These are phyloP conservation scores for Pogona vitticeps DNA, from an alignment of 2,113 vertebrate genomes.

Conservation along the genomic window DNA sequence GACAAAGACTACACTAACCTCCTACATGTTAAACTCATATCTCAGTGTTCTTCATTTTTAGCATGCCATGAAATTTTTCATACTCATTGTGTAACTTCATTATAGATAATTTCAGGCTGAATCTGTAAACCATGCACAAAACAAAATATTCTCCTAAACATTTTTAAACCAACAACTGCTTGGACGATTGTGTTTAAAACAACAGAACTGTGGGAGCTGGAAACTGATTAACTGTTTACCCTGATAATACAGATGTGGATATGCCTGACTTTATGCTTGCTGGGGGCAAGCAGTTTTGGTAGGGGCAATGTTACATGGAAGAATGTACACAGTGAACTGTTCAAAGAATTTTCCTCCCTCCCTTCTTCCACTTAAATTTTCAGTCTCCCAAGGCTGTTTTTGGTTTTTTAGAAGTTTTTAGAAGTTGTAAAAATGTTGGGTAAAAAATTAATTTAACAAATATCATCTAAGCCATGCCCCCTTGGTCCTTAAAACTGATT, in stretches of 20 bases:
- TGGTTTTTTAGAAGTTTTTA: neutral
- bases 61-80: fast-evolving
- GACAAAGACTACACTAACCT: neutral
- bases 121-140: constrained; percentile 16
- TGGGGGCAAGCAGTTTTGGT: neutral
- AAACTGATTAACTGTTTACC: too few species aligned
- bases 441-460: neutral
- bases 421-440: neutral
- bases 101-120: neutral
- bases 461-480: neutral
- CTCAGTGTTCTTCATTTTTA: neutral
- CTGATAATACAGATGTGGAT: too few species aligned
- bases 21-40: neutral
- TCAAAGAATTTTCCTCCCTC: neutral
- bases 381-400: neutral
- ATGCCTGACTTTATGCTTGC: neutral
- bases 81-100: neutral
- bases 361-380: neutral
- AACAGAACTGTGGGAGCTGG: too few species aligned
- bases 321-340: neutral
- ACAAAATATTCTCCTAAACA: neutral
- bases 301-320: neutral
- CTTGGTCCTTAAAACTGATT: neutral
- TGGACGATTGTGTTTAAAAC: neutral
- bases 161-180: neutral